Base-by-base conservation (phyloP, 1,140 invertebrate species). In the Glossosoma conforme region DNA sequence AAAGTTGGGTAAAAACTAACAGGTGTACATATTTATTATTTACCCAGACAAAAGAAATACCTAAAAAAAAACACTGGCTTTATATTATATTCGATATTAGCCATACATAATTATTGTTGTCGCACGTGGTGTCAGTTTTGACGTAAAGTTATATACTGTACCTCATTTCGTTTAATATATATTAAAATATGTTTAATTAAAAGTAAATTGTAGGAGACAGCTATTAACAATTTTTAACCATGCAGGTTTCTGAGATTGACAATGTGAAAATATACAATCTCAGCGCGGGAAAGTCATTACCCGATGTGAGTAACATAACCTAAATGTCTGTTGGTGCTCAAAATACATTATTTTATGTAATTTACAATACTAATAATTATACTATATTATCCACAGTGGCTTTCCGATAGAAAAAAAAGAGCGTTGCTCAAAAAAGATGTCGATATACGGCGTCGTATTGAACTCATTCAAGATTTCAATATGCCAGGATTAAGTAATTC, bases 381-480 rank as follows among this genome's bases (percentile, higher is more conserved):
- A 43, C 22, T 41, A 25, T 44, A 41, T 38, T 51, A 49, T 61
- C 81, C 81, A 49, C 64, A 96, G 91, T 98, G 95, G 95, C 74
- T 98, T 40, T 85, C 91, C 11, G 94, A 97, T 61, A 77, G 86
- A 64, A 94, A 95, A 71, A 84, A 86, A 65, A 77, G 92, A 60
- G 80, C 81, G 10, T 69, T 97, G 53, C 76, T 92, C 37, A 93
- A 94, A 61, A 93, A 93, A 69, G 88, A 97, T 86, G 82, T 89
- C 38, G 92, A 95, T 65, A 78, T 97, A 25, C 78, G 91, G 54
- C 80, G 86, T 59, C 75, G 92, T 63, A 97, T 99, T 56, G 91
- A 99, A 69, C 79, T 99, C 13, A 93, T 99, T 61, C 97, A 99
- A 74, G 97, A 99, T 67, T 99, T 99, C 81, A 91, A 97, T 59